Conservation (phyloP, 2,797 vertebrate genomes). For the Acrocephalus scirpaceus region DNA sequence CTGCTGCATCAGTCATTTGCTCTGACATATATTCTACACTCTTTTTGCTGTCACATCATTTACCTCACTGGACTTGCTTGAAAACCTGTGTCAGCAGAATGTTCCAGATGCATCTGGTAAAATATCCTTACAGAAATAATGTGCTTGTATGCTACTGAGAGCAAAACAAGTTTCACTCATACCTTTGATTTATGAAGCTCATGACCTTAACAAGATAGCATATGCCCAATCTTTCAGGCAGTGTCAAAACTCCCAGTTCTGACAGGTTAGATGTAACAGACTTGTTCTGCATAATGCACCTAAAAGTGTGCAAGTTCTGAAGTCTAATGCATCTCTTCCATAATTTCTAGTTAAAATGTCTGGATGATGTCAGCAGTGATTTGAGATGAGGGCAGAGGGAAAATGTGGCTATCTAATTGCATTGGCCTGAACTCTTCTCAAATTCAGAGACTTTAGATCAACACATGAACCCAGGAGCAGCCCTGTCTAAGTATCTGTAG, state of each 20-base stretch:
- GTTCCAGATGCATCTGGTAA: not conserved
- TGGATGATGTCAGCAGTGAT: not conserved
- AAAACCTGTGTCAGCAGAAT: not conserved
- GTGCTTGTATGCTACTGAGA: not conserved
- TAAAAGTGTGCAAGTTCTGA: not conserved
- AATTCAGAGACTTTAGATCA: not conserved
- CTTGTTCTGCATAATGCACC: not conserved
- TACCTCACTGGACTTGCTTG: not conserved
- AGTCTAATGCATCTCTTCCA: not conserved
- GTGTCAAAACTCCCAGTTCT: not conserved
- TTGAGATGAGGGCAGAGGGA: not conserved
- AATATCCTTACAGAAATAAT: not conserved
- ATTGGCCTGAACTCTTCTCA: not conserved
- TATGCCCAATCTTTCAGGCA: not conserved
- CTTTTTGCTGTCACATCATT: constrained; percentile 34
- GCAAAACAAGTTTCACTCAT: constrained; percentile 8
- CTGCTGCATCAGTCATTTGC: constrained; percentile 34
- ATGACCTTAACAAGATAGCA: constrained; percentile 3
- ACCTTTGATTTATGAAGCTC: constrained; percentile 17
- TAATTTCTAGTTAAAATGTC: not conserved
- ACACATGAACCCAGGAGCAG: not conserved
- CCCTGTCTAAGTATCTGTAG: not conserved
- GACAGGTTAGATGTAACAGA: not conserved
- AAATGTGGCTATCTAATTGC: not conserved
- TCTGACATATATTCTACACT: constrained; percentile 1